Evolutionary conservation across 2,113 vertebrate species (phyloP).

Genomic region (Carassius auratus): DNA sequence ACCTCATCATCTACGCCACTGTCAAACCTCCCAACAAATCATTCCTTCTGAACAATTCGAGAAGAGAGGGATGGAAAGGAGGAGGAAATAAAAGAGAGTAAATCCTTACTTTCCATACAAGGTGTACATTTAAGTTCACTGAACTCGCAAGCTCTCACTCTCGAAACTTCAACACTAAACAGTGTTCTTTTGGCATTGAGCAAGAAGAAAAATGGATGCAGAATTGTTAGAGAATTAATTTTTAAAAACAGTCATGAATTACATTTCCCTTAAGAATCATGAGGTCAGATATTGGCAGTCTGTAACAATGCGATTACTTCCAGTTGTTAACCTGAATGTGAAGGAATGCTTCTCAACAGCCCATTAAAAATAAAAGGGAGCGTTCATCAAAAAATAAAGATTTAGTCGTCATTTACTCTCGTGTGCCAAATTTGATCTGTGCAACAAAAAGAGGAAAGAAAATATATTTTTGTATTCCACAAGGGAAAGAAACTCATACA

Average conservation of each 20-base stretch:
- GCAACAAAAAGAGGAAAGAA: not conserved
- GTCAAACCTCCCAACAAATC: not conserved
- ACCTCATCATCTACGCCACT: not conserved
- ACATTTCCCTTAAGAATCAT: slow-evolving; percentile 36
- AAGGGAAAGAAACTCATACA: too few species aligned
- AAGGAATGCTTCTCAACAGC: slow-evolving; percentile 68
- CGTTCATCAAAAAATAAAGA: not conserved
- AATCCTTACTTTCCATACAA: slow-evolving; percentile 15
- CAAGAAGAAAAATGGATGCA: slow-evolving; percentile 54
- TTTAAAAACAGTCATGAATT: slow-evolving; percentile 42
- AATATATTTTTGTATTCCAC: too few species aligned
- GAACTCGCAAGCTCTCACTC: slow-evolving; percentile 44
- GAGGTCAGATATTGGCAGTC: slow-evolving; percentile 28
- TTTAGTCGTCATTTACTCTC: slow-evolving; percentile 4
- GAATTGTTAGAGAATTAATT: slow-evolving; percentile 13
- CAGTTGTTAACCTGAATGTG: slow-evolving; percentile 39
- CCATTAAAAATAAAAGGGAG: slow-evolving; percentile 49
- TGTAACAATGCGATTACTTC: slow-evolving; percentile 52
- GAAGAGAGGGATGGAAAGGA: not conserved
- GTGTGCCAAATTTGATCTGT: not conserved
- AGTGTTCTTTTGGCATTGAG: slow-evolving; percentile 73
- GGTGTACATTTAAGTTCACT: slow-evolving; percentile 33
- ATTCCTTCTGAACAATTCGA: not conserved
- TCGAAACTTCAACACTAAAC: slow-evolving; percentile 32
- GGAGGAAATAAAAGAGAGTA: slow-evolving; percentile 7